A percentile compares a stretch with the other conserved stretches of the same genome.
Conservation (phyloP, 2,888 invertebrate genomes). For the Arge pagana region DNA sequence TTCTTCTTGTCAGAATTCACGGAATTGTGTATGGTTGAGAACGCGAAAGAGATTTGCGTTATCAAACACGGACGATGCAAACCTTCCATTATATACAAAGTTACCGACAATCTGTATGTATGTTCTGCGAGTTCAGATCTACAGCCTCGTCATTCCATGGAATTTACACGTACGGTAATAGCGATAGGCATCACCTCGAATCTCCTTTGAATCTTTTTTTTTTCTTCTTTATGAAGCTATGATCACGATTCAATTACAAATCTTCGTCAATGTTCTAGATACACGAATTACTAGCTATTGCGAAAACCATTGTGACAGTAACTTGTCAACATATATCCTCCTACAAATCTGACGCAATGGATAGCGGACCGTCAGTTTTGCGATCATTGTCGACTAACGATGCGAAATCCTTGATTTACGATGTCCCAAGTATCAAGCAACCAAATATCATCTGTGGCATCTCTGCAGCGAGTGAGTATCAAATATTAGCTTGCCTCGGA, state of each 20-base stretch:
- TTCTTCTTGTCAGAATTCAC: conserved; percentile 21
- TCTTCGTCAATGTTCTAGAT: too few species aligned
- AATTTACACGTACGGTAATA: conserved; percentile 43
- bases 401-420: conserved; percentile 31
- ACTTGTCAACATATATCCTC: conserved; percentile 44
- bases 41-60: conserved; percentile 38
- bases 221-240: too few species aligned
- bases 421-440: conserved; percentile 38
- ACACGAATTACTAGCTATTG: conserved; percentile 36
- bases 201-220: conserved; percentile 5
- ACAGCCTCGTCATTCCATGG: conserved; percentile 43
- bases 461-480: conserved; percentile 48
- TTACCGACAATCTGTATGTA: conserved; percentile 39
- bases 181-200: neutral
- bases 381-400: conserved; percentile 40
- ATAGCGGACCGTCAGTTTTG: conserved; percentile 39
- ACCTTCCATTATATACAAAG: conserved; percentile 39
- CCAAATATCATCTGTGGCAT: conserved; percentile 52
- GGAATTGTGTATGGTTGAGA: conserved; percentile 7
- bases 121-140: conserved; percentile 41
- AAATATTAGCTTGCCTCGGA: too few species aligned
- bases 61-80: conserved; percentile 38
- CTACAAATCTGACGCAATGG: conserved; percentile 38
- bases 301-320: conserved; percentile 40
- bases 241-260: too few species aligned